Base-by-base conservation (phyloP, 2,888 invertebrate genomes). In the Leptinotarsa haldemani region DNA sequence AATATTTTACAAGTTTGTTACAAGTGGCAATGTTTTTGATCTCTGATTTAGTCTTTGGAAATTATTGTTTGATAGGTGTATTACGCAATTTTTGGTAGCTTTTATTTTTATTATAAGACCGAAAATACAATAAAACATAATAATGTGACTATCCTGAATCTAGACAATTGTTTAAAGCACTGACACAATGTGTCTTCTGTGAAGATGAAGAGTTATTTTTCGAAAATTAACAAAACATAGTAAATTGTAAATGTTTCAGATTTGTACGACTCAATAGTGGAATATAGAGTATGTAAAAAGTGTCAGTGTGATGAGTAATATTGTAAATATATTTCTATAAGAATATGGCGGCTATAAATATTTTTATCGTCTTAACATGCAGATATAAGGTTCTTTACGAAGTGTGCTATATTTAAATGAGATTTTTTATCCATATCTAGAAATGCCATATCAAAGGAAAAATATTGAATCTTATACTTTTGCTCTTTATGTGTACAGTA, bases 401-500 rank as follows among this genome's bases (percentile, higher is more conserved):
- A 83, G 83, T 85, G 85, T 85, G 86, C 85, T 85, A 85, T 86
- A 84, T 80, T 80, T 80, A 85, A 79, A 83, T 83, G 82, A 85
- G 82, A 82, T 83, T 84, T 85, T 83, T 84, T 82, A 85, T 85
- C 86, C 87, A 88, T 87, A 88, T 88, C 87, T 85, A 84, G 85
- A 86, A 84, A 87, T 87, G 87, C 87, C 87, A 87, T 87, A 87
- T 87, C 87, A 87, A 78, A 82, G 83, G 83, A 85, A 84, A 81
- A 81, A 83, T 81, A 82, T 82, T 83, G 84, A 85, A 86, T 84
- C 84, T 83, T 84, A 84, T 85, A 86, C 82, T 85, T 86, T 86
- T 85, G 86, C 86, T 86, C 87, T 87, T 86, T 87, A 87, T 87
- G 87, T 93, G 93, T 93, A 93, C 93, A 93, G 93, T 93, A 93